phyloP scores from a whole-genome alignment of 2,797 vertebrate species.

The Pangasius larnaudii region DNA sequence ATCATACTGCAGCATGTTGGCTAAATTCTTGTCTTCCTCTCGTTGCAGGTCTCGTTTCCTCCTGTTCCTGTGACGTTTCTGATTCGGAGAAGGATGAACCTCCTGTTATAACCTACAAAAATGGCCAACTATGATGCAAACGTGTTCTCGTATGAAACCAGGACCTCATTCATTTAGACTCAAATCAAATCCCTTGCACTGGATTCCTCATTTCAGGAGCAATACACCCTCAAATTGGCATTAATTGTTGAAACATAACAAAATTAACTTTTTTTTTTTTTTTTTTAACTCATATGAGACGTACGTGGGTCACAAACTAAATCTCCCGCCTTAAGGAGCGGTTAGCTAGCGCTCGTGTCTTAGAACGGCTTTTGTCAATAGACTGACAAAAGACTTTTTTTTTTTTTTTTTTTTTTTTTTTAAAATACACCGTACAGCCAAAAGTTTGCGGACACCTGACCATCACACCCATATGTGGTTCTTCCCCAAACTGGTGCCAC shows the following conservation, averaged over 20 bases:
- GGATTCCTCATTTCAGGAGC: conserved; percentile 44
- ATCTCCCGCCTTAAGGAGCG: conserved; percentile 47
- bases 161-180: conserved; percentile 37
- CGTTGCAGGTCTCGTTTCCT: conserved; percentile 27
- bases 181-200: neutral
- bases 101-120: conserved; percentile 25
- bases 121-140: neutral
- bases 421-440: too few relatives aligned
- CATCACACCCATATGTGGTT: too few relatives aligned
- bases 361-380: conserved; percentile 58
- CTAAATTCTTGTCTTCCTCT: neutral
- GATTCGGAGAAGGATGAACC: conserved; percentile 20
- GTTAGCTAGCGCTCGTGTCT: conserved; percentile 10
- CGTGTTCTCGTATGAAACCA: conserved; percentile 8
- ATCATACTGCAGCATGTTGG: neutral
- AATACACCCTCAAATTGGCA: conserved; percentile 5
- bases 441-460: too few relatives aligned
- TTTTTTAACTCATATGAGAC: neutral
- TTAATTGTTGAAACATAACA: neutral
- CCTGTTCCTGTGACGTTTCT: conserved; percentile 42
- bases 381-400: conserved; percentile 61
- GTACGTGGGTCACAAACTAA: conserved; percentile 10
- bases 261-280: fast-evolving
- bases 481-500: too few relatives aligned
- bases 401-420: too few relatives aligned